Evolutionary conservation across 2,113 vertebrate species (phyloP).

Genomic region (Aramus guarauna): DNA sequence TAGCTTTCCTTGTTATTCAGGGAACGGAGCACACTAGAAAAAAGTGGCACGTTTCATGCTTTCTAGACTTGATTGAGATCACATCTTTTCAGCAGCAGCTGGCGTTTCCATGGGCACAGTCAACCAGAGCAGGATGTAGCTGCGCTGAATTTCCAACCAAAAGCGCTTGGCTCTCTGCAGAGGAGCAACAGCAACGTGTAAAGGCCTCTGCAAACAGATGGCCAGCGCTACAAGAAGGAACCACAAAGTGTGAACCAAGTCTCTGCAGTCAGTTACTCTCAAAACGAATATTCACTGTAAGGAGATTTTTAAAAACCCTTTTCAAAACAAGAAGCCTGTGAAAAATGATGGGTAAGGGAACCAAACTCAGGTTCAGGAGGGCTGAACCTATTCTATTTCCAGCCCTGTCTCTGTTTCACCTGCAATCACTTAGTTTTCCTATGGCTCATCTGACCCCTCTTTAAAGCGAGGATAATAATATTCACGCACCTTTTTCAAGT

Average conservation of each 20-base stretch:
- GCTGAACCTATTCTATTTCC: neutral
- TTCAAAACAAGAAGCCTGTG: neutral
- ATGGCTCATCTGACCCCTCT: neutral
- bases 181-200: neutral
- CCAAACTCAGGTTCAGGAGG: neutral
- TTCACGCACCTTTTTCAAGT: neutral
- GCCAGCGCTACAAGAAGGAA: neutral
- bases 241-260: neutral
- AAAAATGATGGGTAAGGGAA: neutral
- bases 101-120: constrained; percentile 32
- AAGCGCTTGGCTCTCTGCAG: neutral
- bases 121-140: neutral
- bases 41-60: neutral
- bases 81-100: constrained; percentile 26
- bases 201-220: neutral
- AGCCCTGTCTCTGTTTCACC: neutral
- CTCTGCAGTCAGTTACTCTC: neutral
- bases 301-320: neutral
- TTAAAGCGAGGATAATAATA: neutral
- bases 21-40: neutral
- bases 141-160: neutral
- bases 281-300: neutral
- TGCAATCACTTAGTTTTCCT: neutral
- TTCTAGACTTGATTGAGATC: neutral
- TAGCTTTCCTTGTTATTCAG: constrained; percentile 39